A percentile compares a stretch with the other conserved stretches of the same genome.
phyloP scores from a whole-genome alignment of 2,888 invertebrate species.

The Parnassius mnemosyne region DNA sequence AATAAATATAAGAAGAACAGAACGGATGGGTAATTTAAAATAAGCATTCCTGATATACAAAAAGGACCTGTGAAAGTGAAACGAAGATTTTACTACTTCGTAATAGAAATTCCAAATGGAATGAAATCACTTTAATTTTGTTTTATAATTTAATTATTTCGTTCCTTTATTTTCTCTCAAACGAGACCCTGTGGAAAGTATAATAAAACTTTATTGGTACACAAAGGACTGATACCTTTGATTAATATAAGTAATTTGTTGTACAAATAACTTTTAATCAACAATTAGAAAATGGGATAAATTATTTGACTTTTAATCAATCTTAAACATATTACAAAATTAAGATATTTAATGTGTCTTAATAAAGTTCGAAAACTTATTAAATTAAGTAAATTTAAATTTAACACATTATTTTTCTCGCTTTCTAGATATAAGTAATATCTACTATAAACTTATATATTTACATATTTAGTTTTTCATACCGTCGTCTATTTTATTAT shows the following conservation, averaged over 20 bases:
- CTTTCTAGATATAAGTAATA: no score
- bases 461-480: no score
- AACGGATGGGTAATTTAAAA: slow-evolving; percentile 18
- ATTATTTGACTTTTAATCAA: not conserved
- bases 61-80: slow-evolving; percentile 15
- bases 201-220: slow-evolving; percentile 12
- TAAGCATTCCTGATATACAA: slow-evolving; percentile 26
- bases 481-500: no score
- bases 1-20: no score
- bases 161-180: slow-evolving; percentile 20
- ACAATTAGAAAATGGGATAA: not conserved
- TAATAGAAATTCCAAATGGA: slow-evolving; percentile 31
- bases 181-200: slow-evolving; percentile 3
- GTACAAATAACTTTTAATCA: no score
- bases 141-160: slow-evolving; percentile 31
- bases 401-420: no score
- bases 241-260: slow-evolving; percentile 4
- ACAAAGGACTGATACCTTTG: slow-evolving; percentile 13
- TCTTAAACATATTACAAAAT: not conserved
- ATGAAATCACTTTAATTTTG: slow-evolving; percentile 30
- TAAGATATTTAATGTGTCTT: no score
- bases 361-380: no score
- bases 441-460: no score
- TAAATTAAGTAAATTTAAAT: no score
- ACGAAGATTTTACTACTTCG: slow-evolving; percentile 27